Base-by-base conservation (phyloP, 2,888 invertebrate genomes). In the Drosophila flavopinicola region DNA sequence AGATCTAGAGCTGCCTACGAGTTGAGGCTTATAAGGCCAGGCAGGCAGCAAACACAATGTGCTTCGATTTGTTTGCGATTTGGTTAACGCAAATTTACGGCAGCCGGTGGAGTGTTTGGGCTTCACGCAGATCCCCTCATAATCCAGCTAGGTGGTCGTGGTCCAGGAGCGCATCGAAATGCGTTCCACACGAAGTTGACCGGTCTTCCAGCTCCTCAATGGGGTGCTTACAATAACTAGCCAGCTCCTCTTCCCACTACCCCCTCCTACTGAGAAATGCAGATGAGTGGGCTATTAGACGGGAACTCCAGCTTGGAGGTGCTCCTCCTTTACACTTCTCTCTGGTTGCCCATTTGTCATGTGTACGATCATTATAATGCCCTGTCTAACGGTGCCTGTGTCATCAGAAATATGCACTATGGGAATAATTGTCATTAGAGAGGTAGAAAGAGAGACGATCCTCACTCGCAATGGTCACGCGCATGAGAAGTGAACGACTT, bases 41-140 rank as follows among this genome's bases (percentile, higher is more conserved):
- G 37, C 53, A 23, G 47, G 33, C 60, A 53, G 15, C 41, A 41
- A 15, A 47, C 52, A 61, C 67, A 75, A 72, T 69, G 82, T 56
- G 66, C 56, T n/a, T 69, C 85, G 80, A 83, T 83, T 83, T 83
- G 86, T 84, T 70, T 64, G 79, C 78, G 70, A 86, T 86, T 86
- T 80, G 66, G 82, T 67, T 59, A 57, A 57, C 60, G 73, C 85
- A 84, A 83, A 86, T 83, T 84, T 67, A 75, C 65, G 53, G 66
- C 73, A 65, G 59, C 60, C 45, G 45, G 32, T 27, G 44, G 44
- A 75, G 39, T 56, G 45, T 24, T 9, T 48, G 39, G 68, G 54
- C 71, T 75, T 54, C 32, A 15, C 30, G 37, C 41, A 52, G 37
- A 52, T 59, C 23, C 45, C 42, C 2, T 9, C 54, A 37, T 39